Evolutionary conservation across 2,888 invertebrate species (phyloP).

Genomic region (Clepsis dumicolana): DNA sequence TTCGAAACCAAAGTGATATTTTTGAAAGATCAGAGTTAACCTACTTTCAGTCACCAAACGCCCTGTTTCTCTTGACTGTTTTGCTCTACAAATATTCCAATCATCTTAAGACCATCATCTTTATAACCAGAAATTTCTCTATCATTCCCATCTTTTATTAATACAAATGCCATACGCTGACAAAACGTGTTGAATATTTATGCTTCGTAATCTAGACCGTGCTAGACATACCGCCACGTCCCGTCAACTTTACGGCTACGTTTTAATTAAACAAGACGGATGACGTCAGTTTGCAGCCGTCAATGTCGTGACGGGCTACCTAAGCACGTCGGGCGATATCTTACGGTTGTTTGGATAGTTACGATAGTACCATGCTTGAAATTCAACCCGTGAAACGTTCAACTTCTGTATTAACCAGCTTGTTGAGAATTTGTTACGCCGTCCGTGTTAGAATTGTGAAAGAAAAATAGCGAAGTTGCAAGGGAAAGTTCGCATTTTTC

Average conservation of each 20-base stretch:
- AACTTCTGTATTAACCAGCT: constrained; percentile 13
- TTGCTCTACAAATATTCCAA: not conserved
- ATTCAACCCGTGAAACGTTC: constrained; percentile 2
- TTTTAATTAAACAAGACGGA: constrained; percentile 40
- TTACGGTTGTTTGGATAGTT: constrained; percentile 37
- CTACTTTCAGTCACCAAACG: not conserved
- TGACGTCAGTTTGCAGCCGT: constrained; percentile 12
- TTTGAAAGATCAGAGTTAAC: no score
- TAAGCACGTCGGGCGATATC: constrained; percentile 32
- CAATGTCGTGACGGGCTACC: constrained; percentile 26
- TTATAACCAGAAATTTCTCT: constrained; percentile 11
- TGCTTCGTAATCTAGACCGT: constrained; percentile 20
- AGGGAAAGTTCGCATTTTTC: no score
- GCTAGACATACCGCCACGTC: constrained; percentile 31
- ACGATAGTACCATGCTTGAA: constrained; percentile 9
- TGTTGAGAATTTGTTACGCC: not conserved
- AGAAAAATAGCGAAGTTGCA: not conserved
- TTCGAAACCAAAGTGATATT: no score
- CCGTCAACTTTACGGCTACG: constrained; percentile 41
- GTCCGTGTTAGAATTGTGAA: not conserved
- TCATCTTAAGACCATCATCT: not conserved
- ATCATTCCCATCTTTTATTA: constrained; percentile 26
- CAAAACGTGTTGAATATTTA: constrained; percentile 42
- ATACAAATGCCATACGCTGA: constrained; percentile 24
- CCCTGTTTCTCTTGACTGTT: no score